phyloP scores from a whole-genome alignment of 2,113 vertebrate species.

The Gambusia affinis region DNA sequence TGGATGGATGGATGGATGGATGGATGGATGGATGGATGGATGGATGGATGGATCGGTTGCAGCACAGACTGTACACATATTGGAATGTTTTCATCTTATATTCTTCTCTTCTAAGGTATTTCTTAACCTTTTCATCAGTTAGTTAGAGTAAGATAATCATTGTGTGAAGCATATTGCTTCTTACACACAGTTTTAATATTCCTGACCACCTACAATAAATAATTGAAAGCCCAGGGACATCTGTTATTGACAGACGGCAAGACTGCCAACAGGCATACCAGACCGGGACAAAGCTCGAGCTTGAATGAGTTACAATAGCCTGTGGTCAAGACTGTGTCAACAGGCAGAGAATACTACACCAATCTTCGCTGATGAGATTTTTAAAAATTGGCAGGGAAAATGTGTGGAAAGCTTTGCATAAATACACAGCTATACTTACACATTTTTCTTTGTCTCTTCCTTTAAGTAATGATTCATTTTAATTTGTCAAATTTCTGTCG shows the following conservation, averaged over 20 bases:
- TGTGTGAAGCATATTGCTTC: not conserved
- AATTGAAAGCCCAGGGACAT: slow-evolving; percentile 36
- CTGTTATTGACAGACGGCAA: slow-evolving; percentile 57
- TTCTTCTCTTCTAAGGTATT: not conserved
- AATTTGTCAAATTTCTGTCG: not conserved
- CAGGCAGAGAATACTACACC: slow-evolving; percentile 23
- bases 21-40: too few species aligned
- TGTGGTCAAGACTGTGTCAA: slow-evolving; percentile 42
- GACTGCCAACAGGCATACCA: slow-evolving; percentile 36
- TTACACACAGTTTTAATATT: slow-evolving; percentile 10
- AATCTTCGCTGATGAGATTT: slow-evolving; percentile 30
- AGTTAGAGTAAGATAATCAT: not conserved
- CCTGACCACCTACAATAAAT: slow-evolving; percentile 38
- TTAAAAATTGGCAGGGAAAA: slow-evolving; percentile 4
- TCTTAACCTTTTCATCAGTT: not conserved
- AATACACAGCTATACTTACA: slow-evolving; percentile 1
- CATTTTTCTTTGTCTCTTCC: not conserved
- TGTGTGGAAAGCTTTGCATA: not conserved
- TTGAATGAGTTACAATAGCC: slow-evolving; percentile 41
- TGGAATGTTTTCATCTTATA: not conserved
- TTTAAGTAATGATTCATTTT: not conserved
- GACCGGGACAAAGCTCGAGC: slow-evolving; percentile 26
- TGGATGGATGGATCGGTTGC: too few species aligned
- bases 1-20: too few species aligned
- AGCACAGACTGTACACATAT: too few species aligned